Conservation (phyloP, 2,888 invertebrate genomes). For the Busseola fusca region DNA sequence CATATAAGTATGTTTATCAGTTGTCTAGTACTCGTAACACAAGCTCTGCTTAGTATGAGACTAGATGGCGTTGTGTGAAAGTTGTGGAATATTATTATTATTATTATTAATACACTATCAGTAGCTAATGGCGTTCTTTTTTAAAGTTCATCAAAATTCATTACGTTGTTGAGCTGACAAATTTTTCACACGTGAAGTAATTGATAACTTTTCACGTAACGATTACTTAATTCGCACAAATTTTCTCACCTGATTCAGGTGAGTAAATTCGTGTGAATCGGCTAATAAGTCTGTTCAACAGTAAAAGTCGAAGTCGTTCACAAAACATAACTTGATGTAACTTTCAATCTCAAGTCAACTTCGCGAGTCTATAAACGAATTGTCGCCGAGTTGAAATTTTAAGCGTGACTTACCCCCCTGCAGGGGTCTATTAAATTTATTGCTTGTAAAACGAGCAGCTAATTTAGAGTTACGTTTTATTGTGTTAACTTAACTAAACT, state of each 20-base stretch:
- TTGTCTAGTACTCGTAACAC: no score
- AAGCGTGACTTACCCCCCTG: slow-evolving; percentile 77
- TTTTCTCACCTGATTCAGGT: no score
- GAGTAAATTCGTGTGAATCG: no score
- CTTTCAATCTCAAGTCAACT: slow-evolving; percentile 65
- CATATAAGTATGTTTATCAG: no score
- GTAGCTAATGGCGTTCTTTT: neutral
- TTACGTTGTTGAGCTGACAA: neutral
- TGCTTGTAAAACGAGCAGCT: slow-evolving; percentile 88
- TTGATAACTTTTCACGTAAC: neutral
- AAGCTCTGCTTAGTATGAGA: no score
- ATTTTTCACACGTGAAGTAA: neutral
- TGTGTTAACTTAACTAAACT: slow-evolving; percentile 87
- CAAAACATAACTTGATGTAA: slow-evolving; percentile 51
- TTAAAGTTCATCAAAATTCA: neutral
- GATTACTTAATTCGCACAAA: no score
- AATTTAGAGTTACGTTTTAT: slow-evolving; percentile 88
- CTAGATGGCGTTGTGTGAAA: no score
- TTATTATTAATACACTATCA: no score
- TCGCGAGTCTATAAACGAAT: slow-evolving; percentile 75
- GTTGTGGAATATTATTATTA: no score
- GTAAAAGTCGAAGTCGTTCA: slow-evolving; percentile 35
- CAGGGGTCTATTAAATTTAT: slow-evolving; percentile 86
- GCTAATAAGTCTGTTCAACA: neutral
- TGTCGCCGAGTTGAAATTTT: slow-evolving; percentile 83